Base-by-base conservation (phyloP, 1,140 invertebrate genomes). In the Meloidogyne hapla region DNA sequence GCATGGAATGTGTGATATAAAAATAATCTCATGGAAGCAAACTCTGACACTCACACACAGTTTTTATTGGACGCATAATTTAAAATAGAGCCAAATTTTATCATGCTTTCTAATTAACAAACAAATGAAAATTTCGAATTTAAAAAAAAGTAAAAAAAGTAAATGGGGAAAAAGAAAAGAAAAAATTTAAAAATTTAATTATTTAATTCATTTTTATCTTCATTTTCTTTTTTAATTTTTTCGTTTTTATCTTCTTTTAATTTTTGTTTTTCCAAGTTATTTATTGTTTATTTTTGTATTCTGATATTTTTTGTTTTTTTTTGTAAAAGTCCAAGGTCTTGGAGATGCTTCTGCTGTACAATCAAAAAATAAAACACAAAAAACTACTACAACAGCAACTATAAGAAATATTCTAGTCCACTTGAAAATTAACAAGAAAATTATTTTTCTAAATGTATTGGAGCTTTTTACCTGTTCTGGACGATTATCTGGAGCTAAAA, bases 301-400 rank as follows among this genome's bases (percentile, higher is more conserved):
- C n/a, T 33, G 66, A 68, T 15, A 33, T 68, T 42, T 67, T 26
- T 25, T 40, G 40, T 21, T 42, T 70, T 26, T n/a, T n/a, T 70
- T 45, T 38, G 40, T 48, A 23, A 45, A 38, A 15, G 79, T 68
- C 79, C 79, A 80, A 25, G 80, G 75, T 26, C 80, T 21, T n/a
- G 80, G 76, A 15, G 56, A 40, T 42, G 40, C 63, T 79, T 83
- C 66, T 21, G 77, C 71, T 42, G 69, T 83, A 42, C 25, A 79
- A 56, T 80, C 81, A 28, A 81, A 83, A 6, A 74, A 48, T 8
- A 81, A 12, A 62, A 74, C 79, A 42, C 65, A 69, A 21, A 15
- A 28, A n/a, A 74, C n/a, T 25, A 68, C 67, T 33, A 67, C 76
- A 15, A 48, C 63, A 23, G 73, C 18, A 15, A 28, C 65, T 13